phyloP scores from a whole-genome alignment of 2,888 invertebrate genomes.

The Blastobasis lacticolella region DNA sequence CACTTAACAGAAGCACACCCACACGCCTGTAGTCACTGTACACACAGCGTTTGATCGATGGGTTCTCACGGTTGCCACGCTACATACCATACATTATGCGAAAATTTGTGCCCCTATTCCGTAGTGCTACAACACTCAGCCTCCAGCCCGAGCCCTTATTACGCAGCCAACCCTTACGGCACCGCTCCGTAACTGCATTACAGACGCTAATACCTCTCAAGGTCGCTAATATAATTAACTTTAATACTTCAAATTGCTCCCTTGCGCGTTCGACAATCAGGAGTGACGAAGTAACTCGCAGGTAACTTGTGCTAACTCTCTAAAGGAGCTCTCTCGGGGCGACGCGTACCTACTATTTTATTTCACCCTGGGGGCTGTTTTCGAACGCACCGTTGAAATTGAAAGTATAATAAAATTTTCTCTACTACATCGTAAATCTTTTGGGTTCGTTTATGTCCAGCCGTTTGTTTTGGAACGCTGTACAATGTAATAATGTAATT shows the following conservation, averaged over 20 bases:
- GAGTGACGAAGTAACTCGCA: constrained; percentile 29
- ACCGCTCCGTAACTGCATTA: constrained; percentile 45
- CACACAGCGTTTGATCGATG: constrained; percentile 54
- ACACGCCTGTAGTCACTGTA: constrained; percentile 8
- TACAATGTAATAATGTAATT: constrained; percentile 18
- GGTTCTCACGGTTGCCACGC: constrained; percentile 43
- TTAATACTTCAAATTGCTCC: constrained; percentile 41
- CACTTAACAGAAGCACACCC: no score
- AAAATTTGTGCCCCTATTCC: constrained; percentile 21
- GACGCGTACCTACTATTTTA: constrained; percentile 22
- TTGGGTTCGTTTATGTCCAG: constrained; percentile 34
- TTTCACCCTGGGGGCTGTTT: constrained; percentile 30
- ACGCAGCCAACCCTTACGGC: constrained; percentile 36
- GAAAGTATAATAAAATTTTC: constrained; percentile 53
- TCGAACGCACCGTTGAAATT: constrained; percentile 36
- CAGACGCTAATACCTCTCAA: constrained; percentile 39
- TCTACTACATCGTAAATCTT: constrained; percentile 49
- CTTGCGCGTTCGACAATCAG: constrained; percentile 31
- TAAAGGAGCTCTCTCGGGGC: background rate
- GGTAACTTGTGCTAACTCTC: constrained; percentile 19
- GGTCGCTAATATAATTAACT: constrained; percentile 48
- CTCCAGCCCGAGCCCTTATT: constrained; percentile 31
- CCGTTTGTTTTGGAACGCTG: constrained; percentile 36
- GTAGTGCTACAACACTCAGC: constrained; percentile 13
- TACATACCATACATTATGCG: constrained; percentile 31